Percentiles rank a stretch among this genome's conserved stretches.
Conservation (phyloP, 2,113 vertebrate genomes). For the Dicaeum eximium region DNA sequence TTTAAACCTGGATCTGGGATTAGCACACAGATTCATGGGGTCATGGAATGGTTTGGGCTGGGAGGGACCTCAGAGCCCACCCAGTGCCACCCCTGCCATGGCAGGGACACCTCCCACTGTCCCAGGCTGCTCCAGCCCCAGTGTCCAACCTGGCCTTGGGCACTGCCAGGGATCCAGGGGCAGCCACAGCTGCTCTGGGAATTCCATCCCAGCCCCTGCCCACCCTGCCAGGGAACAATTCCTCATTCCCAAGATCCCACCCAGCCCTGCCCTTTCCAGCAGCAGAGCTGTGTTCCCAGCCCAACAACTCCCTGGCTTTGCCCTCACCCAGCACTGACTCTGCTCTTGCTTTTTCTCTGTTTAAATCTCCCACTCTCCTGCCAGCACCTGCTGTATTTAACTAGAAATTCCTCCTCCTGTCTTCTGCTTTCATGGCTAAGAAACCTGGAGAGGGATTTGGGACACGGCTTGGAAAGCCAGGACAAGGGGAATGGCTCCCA, state of each 20-base stretch:
- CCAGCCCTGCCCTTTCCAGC: neutral
- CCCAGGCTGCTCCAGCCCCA: neutral
- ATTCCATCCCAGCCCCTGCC: neutral
- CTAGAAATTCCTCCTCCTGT: neutral
- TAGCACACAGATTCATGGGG: neutral
- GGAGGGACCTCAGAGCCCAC: accelerated
- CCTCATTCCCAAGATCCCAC: accelerated
- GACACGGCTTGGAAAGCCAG: neutral
- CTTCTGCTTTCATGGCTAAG: neutral
- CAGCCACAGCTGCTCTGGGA: neutral
- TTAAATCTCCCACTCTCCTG: neutral
- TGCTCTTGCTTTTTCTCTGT: neutral
- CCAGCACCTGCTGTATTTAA: neutral
- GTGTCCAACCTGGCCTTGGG: neutral
- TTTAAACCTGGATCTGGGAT: neutral
- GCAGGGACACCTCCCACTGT: neutral
- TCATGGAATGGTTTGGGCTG: accelerated
- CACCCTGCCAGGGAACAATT: neutral
- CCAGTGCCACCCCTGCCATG: neutral
- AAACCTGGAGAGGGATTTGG: neutral
- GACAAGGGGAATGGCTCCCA: neutral
- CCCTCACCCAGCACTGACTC: neutral
- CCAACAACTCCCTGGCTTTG: neutral
- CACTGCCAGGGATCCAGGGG: neutral
- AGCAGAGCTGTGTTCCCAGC: neutral